Evolutionary conservation across 2,797 vertebrate species (phyloP), one percentile per base, ranked within the genome.

Genomic region (Erethizon dorsatum): DNA sequence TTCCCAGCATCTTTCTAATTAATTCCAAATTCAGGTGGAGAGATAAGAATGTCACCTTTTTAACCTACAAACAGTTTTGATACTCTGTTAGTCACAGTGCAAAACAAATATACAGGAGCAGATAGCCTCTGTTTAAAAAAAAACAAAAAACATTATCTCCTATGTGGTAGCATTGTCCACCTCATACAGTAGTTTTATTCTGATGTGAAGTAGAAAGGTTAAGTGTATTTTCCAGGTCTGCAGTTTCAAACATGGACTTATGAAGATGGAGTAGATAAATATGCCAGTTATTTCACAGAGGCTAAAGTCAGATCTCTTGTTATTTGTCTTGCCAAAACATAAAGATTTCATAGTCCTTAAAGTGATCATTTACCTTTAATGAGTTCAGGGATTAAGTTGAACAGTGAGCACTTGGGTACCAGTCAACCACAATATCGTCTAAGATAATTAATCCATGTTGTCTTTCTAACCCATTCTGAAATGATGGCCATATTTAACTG

Each of bases 241-340:
- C 15, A 79, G 2, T 88, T 80, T 95, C n/a, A 79, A 96, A 85
- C 22, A 26, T 7, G 1, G 15, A 75, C 6, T 83, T 84, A 83
- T 6, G 52, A 59, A 94, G 24, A 90, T 33, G 37, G 59, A 33
- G 13, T 28, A 73, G 56, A 82, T 83, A 88, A 94, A 82, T 71
- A 57, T 52, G 7, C 24, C 54, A 71, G 13, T 50, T 75, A 17
- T 73, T 18, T 63, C 45, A 77, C 6, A 91, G 2, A 84, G 9
- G 14, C 1, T 67, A 77, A 61, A 57, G 6, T 73, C 41, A 67
- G 0, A 57, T 14, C 6, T 31, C 0, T 54, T 73, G 75, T 67
- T 61, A 91, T 90, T 96, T 95, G 14, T 73, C 13, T 90, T 61
- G 24, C 86, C 37, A 82, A 92, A 92, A 2, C 17, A 41, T 33